These are phyloP conservation scores for Coptodon bakossiorum DNA, from an alignment of 2,113 vertebrate species.

Conservation along the genomic window DNA sequence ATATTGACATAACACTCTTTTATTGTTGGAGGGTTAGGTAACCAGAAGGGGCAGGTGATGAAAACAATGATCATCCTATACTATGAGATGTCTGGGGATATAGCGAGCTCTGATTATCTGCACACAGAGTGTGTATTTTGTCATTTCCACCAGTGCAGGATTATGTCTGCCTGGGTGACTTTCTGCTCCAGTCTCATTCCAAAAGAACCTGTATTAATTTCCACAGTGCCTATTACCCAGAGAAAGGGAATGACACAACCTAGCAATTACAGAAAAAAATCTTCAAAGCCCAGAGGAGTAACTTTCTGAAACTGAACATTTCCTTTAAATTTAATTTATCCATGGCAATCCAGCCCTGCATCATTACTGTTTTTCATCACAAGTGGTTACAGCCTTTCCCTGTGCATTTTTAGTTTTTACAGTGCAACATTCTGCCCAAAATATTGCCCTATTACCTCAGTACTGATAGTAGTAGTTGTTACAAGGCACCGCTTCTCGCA, in stretches of 20 bases:
- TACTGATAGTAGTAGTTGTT: neutral
- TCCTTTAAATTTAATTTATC: neutral
- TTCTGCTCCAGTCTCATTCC: neutral
- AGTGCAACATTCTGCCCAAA: neutral
- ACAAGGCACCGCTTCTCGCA: neutral
- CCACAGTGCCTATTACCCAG: slow-evolving; percentile 3
- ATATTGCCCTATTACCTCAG: neutral
- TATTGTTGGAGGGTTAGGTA: neutral
- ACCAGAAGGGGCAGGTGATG: neutral
- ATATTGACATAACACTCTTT: neutral
- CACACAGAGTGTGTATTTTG: neutral
- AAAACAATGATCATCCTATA: neutral
- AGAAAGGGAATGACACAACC: slow-evolving; percentile 17
- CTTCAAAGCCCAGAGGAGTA: neutral
- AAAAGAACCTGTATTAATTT: slow-evolving; percentile 36
- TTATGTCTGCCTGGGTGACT: slow-evolving; percentile 41
- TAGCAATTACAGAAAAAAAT: slow-evolving; percentile 22
- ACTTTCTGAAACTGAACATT: neutral
- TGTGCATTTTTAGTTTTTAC: neutral
- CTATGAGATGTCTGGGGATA: neutral
- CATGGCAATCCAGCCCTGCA: neutral
- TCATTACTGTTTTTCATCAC: neutral
- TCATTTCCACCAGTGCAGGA: neutral
- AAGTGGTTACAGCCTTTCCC: neutral
- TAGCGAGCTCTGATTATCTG: slow-evolving; percentile 6